These are phyloP conservation scores for Halcyon badia DNA, from an alignment of 2,797 vertebrate genomes.

Conservation along the genomic window DNA sequence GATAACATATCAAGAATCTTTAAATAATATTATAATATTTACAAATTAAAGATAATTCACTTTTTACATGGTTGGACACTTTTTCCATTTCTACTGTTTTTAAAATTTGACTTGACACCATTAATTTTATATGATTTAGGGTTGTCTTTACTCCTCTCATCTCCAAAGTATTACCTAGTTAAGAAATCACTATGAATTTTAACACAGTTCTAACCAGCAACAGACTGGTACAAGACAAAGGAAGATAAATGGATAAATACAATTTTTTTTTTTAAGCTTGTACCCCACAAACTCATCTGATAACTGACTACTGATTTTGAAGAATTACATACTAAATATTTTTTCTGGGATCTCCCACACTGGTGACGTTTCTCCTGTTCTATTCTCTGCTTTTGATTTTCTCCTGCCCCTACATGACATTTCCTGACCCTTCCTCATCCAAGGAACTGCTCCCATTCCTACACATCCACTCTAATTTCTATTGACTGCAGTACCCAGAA, in stretches of 20 bases:
- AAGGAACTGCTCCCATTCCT: background rate
- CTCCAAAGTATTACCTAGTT: background rate
- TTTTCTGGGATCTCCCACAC: accelerated
- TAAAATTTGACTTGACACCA: background rate
- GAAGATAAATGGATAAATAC: background rate
- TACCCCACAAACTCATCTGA: background rate
- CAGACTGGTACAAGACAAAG: background rate
- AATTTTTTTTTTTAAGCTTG: background rate
- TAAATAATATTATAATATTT: background rate
- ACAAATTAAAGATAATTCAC: background rate
- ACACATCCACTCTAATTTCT: background rate
- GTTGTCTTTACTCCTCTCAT: background rate
- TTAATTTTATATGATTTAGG: background rate
- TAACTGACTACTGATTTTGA: background rate
- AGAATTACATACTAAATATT: background rate
- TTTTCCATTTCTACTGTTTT: background rate
- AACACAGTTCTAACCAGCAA: background rate
- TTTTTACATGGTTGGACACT: background rate
- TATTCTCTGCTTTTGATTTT: background rate
- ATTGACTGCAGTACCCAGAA: background rate
- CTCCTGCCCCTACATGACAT: background rate
- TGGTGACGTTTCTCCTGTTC: background rate
- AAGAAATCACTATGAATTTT: background rate
- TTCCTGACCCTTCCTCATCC: background rate
- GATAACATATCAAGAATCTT: background rate